Evolutionary conservation across 2,113 vertebrate species (phyloP).

Genomic region (Colossoma macropomum): DNA sequence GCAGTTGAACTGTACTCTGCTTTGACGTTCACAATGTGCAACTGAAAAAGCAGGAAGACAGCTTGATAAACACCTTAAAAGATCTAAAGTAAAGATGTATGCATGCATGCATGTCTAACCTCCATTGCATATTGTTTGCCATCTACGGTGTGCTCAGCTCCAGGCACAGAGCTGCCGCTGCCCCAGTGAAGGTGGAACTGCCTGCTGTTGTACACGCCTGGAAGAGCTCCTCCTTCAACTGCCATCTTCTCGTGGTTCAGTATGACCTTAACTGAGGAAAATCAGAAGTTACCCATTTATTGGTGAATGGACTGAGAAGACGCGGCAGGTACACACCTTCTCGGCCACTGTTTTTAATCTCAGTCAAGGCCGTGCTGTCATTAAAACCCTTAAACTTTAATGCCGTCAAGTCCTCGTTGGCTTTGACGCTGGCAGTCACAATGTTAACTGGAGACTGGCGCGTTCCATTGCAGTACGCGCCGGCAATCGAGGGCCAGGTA

Average conservation of each 20-base stretch:
- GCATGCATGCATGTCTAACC: constrained; percentile 47
- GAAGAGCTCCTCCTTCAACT: constrained; percentile 71
- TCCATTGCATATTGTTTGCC: constrained; percentile 71
- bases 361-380: background rate
- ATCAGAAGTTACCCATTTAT: no score
- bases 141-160: constrained; percentile 75
- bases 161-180: constrained; percentile 37
- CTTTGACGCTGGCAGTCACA: background rate
- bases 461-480: constrained; percentile 57
- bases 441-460: constrained; percentile 79
- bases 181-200: constrained; percentile 81
- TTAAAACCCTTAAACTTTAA: constrained; percentile 65
- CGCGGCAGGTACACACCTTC: constrained; percentile 8
- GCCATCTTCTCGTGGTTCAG: constrained; percentile 28
- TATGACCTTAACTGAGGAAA: background rate
- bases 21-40: constrained; percentile 76
- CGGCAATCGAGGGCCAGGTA: no score
- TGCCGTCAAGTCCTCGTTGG: background rate
- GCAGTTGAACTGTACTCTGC: background rate
- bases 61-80: background rate
- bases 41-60: constrained; percentile 50
- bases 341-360: background rate
- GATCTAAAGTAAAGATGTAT: background rate
- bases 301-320: background rate
- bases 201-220: constrained; percentile 56